Evolutionary conservation across 2,888 invertebrate genomes (phyloP), one percentile per base, ranked within the genome.

Genomic region (Drosophila crucigera): DNA sequence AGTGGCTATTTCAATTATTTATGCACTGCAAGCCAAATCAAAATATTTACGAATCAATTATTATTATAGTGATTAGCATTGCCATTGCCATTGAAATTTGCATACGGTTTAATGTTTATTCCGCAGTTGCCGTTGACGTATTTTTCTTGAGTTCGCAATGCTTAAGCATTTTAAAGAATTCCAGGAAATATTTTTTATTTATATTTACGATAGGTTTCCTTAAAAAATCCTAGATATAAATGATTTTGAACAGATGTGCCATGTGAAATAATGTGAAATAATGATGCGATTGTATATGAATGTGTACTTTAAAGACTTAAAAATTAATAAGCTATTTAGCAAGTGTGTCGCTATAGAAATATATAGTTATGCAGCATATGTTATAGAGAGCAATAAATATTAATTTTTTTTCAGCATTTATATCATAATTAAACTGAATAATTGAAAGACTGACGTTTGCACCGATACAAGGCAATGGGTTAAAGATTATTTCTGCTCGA

Each of bases 21-120:
- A 58, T 73, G 73, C 79, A 84, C 43, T 72, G 87, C 82, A 73
- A 75, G 80, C 66, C 66, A 63, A 77, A 81, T 83, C 83, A 82
- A 85, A 88, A 90, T 88, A 90, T 90, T 88, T 88, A 90, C 89
- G 82, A 88, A 88, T 82, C 90, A 88, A 87, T 90, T 87, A 85
- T 68, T 68, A 85, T 68, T 68, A 52, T 80, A 81, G 64, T 90
- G 83, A 87, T 85, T 83, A 80, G 83, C 70, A 64, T 35, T 35
- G 35, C 35, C 35, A 66, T 73, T 75, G 80, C 70, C 43, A 59
- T 53, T 72, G 63, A 72, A 55, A 79, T 79, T 79, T 79, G 72
- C 80, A 79, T 80, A 70, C 35, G 16, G 41, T 10, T 41, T 25
- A 62, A 76, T 56, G 41, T 78, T 78, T 78, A 78, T 76, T 11